Percentiles rank a stretch among this genome's conserved stretches.
Conservation (phyloP, 2,888 invertebrate species). For the Drosophila paucipuncta region DNA sequence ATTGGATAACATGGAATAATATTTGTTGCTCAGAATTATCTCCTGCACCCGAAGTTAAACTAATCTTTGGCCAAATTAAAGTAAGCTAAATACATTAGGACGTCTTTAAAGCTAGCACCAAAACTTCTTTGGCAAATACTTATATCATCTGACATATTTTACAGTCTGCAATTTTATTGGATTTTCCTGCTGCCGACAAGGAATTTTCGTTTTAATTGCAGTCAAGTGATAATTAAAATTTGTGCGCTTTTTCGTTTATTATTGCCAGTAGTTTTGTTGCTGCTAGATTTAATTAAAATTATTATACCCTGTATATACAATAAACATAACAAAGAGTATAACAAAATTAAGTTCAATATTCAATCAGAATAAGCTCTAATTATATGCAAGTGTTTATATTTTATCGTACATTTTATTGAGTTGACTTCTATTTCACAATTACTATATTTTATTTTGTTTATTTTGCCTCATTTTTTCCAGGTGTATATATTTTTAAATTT, state of each 20-base stretch:
- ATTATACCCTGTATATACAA: conserved; percentile 1
- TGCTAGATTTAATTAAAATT: conserved; percentile 66
- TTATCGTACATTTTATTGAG: neutral
- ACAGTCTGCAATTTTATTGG: conserved; percentile 47
- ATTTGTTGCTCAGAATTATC: conserved; percentile 7
- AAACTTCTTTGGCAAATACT: conserved; percentile 24
- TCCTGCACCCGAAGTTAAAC: conserved; percentile 2
- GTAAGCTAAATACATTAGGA: conserved; percentile 12
- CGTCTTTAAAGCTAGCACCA: conserved; percentile 9
- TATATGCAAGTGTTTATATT: neutral
- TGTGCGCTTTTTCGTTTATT: conserved; percentile 10
- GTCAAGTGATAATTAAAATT: conserved; percentile 51
- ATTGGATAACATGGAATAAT: conserved; percentile 30
- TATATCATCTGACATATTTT: conserved; percentile 26
- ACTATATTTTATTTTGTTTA: neutral
- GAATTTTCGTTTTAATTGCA: conserved; percentile 63
- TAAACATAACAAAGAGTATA: neutral
- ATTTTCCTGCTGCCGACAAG: conserved; percentile 26
- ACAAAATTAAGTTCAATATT: neutral
- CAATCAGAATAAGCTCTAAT: neutral
- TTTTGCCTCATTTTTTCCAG: neutral
- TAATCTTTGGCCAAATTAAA: conserved; percentile 6
- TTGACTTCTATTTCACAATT: neutral
- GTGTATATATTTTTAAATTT: neutral
- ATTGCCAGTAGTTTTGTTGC: conserved; percentile 26